A percentile compares a stretch with the other conserved stretches of the same genome.
phyloP scores from a whole-genome alignment of 2,797 vertebrate genomes.

The Platalea minor region DNA sequence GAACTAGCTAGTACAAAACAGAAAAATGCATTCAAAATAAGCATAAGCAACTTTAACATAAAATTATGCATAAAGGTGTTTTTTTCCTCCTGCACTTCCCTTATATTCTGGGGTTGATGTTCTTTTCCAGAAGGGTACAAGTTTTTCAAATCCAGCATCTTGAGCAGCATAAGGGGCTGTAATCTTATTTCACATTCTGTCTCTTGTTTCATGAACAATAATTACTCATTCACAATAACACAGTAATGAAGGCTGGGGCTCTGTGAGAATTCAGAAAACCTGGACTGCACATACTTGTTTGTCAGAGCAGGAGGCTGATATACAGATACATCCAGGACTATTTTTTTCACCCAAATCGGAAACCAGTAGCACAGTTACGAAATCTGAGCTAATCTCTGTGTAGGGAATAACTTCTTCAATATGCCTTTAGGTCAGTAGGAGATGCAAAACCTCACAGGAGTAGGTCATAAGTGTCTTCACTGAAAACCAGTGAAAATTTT shows the following conservation, averaged over 20 bases:
- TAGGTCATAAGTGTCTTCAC: not conserved
- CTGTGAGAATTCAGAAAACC: not conserved
- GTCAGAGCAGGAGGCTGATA: not conserved
- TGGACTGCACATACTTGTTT: not conserved
- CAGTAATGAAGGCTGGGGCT: not conserved
- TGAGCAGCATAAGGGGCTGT: not conserved
- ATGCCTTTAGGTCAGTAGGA: not conserved
- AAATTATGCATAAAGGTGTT: accelerated
- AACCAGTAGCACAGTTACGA: not conserved
- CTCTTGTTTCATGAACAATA: not conserved
- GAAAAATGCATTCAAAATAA: not conserved
- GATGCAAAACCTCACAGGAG: not conserved
- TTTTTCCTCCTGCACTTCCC: not conserved
- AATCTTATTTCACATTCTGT: not conserved
- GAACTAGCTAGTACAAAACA: not conserved
- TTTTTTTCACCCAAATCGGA: not conserved
- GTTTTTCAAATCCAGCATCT: not conserved
- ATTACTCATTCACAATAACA: not conserved
- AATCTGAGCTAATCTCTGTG: not conserved
- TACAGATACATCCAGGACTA: not conserved
- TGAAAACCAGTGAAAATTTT: not conserved
- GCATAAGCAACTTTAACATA: not conserved
- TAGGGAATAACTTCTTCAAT: not conserved
- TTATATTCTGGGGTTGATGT: not conserved
- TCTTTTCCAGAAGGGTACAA: not conserved